Percentiles rank a stretch among this genome's conserved stretches.
phyloP scores from a whole-genome alignment of 2,113 vertebrate species.

The Trochalopteron elliotii region DNA sequence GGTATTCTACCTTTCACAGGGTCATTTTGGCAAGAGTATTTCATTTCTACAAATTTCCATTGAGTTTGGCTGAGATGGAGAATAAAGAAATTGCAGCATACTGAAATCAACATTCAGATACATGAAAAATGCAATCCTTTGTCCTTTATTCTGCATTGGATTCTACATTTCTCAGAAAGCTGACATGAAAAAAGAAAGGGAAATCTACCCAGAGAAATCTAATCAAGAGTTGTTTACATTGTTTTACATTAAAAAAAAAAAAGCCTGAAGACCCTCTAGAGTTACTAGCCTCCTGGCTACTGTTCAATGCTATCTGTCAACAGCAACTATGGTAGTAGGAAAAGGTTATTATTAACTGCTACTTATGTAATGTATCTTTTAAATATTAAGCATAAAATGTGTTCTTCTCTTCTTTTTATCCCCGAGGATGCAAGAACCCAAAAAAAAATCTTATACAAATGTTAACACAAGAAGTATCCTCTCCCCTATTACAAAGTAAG shows the following conservation, averaged over 20 bases:
- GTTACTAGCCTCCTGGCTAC: neutral
- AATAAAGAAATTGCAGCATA: neutral
- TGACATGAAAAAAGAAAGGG: neutral
- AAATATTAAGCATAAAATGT: neutral
- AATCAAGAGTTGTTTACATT: neutral
- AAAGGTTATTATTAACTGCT: neutral
- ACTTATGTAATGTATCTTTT: neutral
- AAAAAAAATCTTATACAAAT: neutral
- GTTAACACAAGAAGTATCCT: neutral
- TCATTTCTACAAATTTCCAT: neutral
- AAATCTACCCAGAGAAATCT: neutral
- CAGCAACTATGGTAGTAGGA: neutral
- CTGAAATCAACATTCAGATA: neutral
- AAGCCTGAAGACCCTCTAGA: neutral
- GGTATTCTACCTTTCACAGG: neutral
- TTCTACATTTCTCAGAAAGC: neutral
- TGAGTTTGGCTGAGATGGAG: neutral
- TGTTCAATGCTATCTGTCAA: neutral
- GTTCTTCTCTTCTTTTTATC: neutral
- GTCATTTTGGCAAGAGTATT: neutral
- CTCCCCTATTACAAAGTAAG: neutral
- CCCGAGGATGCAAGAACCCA: neutral
- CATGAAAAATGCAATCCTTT: neutral
- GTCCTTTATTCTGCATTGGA: neutral
- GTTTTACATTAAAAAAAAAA: neutral